These are phyloP conservation scores for Anas platyrhynchos DNA, from an alignment of 2,113 vertebrate genomes.

Conservation along the genomic window DNA sequence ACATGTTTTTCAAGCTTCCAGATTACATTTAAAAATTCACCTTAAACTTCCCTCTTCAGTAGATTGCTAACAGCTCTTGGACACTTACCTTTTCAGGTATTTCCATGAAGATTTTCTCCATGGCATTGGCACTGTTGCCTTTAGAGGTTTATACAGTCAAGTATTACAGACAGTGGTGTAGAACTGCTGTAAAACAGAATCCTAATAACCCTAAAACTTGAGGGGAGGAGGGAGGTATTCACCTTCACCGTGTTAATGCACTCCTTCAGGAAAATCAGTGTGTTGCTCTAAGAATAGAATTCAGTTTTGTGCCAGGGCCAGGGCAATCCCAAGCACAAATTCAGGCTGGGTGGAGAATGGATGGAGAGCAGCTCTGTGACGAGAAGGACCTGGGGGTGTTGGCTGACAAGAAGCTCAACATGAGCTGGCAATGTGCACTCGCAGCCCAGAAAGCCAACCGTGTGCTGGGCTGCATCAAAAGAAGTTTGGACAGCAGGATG, in stretches of 20 bases:
- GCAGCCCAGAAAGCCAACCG: not conserved
- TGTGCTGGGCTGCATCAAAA: not conserved
- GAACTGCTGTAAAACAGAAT: not conserved
- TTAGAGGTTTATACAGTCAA: not conserved
- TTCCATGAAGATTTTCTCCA: not conserved
- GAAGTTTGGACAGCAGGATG: not conserved
- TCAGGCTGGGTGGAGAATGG: too few relatives aligned
- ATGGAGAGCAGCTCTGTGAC: not conserved
- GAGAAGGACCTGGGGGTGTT: not conserved
- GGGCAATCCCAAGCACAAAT: not conserved
- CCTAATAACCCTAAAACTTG: not conserved
- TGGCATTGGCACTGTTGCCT: not conserved
- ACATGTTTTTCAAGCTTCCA: not conserved
- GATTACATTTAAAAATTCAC: not conserved
- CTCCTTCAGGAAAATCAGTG: too few relatives aligned
- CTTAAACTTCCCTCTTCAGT: not conserved
- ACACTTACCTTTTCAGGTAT: not conserved
- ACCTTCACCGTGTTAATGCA: too few relatives aligned
- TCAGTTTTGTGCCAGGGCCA: not conserved
- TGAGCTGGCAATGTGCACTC: not conserved
- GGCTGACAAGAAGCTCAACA: not conserved
- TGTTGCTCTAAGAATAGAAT: too few relatives aligned
- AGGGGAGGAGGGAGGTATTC: too few relatives aligned
- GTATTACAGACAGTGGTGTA: not conserved
- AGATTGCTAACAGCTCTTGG: not conserved